Evolutionary conservation across 2,888 invertebrate species (phyloP).

Genomic region (Drosophila mulleri): DNA sequence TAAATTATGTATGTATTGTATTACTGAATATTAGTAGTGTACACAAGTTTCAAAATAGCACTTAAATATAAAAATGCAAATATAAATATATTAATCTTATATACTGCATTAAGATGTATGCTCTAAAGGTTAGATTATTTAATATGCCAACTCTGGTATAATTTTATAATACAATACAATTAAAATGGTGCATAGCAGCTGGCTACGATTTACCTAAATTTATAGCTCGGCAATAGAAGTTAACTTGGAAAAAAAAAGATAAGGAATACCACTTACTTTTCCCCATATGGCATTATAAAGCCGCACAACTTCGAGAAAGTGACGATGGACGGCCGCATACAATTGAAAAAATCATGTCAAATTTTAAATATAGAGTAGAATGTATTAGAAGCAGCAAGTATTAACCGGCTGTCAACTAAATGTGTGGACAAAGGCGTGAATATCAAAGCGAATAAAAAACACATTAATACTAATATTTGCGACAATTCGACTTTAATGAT

Average conservation of each 20-base stretch:
- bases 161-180: too few relatives aligned
- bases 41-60: too few relatives aligned
- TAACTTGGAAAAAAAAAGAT: background rate
- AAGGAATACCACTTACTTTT: background rate
- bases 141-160: too few relatives aligned
- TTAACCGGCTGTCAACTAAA: slow-evolving; percentile 17
- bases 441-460: slow-evolving; percentile 70
- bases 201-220: too few relatives aligned
- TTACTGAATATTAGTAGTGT: too few relatives aligned
- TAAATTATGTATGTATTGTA: too few relatives aligned
- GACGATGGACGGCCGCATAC: background rate
- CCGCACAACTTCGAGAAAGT: too few relatives aligned
- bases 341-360: background rate
- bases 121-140: background rate
- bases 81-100: too few relatives aligned
- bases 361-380: background rate
- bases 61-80: too few relatives aligned
- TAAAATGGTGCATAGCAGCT: too few relatives aligned
- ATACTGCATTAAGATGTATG: too few relatives aligned
- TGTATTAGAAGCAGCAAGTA: background rate
- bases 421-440: slow-evolving; percentile 29
- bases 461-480: slow-evolving; percentile 78
- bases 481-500: slow-evolving; percentile 78
- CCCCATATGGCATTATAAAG: background rate
- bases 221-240: background rate